Evolutionary conservation across 2,797 vertebrate genomes (phyloP).

Genomic region (Eleutherodactylus coqui): DNA sequence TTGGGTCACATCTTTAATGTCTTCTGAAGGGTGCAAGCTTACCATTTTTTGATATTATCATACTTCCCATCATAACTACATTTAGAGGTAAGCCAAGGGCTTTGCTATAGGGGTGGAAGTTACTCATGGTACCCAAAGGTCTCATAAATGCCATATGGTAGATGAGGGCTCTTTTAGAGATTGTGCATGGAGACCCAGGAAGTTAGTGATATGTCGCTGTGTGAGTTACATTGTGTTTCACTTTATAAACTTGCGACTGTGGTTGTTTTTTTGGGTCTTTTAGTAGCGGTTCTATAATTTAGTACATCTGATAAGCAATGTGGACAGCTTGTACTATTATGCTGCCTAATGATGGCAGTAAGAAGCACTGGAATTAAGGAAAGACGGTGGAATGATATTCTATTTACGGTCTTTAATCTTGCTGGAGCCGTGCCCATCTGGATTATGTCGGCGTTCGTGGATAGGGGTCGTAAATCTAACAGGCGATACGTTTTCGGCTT

Average conservation of each 20-base stretch:
- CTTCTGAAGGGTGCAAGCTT: background rate
- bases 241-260: too few relatives aligned
- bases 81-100: background rate
- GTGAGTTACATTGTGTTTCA: too few relatives aligned
- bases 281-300: background rate
- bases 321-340: background rate
- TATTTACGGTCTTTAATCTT: background rate
- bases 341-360: background rate
- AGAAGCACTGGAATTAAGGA: background rate
- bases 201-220: too few relatives aligned
- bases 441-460: background rate
- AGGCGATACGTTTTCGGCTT: background rate
- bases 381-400: background rate
- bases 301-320: background rate
- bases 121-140: too few relatives aligned
- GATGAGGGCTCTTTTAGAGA: too few relatives aligned
- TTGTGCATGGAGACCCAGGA: too few relatives aligned
- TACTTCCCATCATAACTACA: background rate
- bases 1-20: background rate
- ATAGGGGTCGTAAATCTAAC: slow-evolving; percentile 21
- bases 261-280: too few relatives aligned
- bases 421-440: slow-evolving; percentile 34
- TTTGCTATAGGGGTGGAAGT: background rate
- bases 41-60: background rate
- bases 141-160: too few relatives aligned